Evolutionary conservation across 2,888 invertebrate species (phyloP).

Genomic region (Macrophya annulata): DNA sequence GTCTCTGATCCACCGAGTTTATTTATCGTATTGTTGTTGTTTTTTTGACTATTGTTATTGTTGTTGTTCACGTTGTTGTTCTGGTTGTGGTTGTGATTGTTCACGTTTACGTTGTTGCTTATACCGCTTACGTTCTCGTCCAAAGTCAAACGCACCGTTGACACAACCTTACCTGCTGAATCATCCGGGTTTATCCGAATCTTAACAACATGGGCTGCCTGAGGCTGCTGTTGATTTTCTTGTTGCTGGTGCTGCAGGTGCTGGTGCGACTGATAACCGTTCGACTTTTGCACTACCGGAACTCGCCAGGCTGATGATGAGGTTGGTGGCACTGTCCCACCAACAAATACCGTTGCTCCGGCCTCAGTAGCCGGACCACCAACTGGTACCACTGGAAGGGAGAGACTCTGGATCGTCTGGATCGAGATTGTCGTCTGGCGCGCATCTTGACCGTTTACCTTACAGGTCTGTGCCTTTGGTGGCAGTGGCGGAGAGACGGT

Average conservation of each 20-base stretch:
- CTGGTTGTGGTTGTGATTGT: conserved; percentile 51
- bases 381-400: conserved; percentile 60
- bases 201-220: conserved; percentile 84
- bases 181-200: conserved; percentile 86
- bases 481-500: conserved; percentile 72
- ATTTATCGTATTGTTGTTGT: conserved; percentile 63
- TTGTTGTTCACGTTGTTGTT: conserved; percentile 56
- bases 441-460: conserved; percentile 65
- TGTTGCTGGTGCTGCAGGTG: conserved; percentile 76
- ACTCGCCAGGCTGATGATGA: conserved; percentile 75
- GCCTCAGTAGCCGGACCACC: conserved; percentile 68
- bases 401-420: conserved; percentile 64
- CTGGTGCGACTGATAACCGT: conserved; percentile 66
- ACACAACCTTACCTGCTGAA: conserved; percentile 77
- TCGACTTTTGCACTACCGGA: conserved; percentile 73
- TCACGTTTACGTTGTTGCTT: conserved; percentile 24
- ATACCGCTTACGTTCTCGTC: conserved; percentile 79
- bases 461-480: conserved; percentile 62
- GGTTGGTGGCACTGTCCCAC: conserved; percentile 67
- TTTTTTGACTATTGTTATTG: conserved; percentile 57
- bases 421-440: conserved; percentile 75
- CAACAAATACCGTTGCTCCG: conserved; percentile 81
- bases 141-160: conserved; percentile 71
- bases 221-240: conserved; percentile 61
- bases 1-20: conserved; percentile 57